phyloP scores from a whole-genome alignment of 2,888 invertebrate genomes.

The Melinaea menophilus region DNA sequence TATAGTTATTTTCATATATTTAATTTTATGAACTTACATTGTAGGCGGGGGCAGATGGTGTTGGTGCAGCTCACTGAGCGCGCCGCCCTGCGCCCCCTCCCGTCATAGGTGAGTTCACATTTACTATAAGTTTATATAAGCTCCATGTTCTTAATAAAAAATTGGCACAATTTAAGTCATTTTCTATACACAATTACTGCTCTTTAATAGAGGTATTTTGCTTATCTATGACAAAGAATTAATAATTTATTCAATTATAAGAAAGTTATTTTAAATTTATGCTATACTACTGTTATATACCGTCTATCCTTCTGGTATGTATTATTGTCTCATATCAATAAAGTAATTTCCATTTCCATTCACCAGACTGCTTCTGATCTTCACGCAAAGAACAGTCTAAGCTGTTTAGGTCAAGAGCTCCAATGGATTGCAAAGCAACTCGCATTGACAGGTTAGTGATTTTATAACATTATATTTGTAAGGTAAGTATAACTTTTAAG shows the following conservation, averaged over 20 bases:
- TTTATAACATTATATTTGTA: background rate
- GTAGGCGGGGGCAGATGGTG: constrained; percentile 74
- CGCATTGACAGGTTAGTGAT: constrained; percentile 46
- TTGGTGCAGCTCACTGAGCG: constrained; percentile 67
- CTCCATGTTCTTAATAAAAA: too few species aligned
- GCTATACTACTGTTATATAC: too few species aligned
- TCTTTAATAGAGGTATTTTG: too few species aligned
- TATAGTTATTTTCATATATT: background rate
- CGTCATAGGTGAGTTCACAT: constrained; percentile 46
- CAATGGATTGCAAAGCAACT: constrained; percentile 51
- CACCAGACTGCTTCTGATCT: background rate
- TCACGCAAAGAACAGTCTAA: background rate
- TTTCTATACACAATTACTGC: too few species aligned
- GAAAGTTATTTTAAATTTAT: too few species aligned
- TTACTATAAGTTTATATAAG: too few species aligned
- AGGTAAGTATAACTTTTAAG: background rate
- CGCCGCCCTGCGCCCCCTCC: constrained; percentile 73
- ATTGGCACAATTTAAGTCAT: too few species aligned
- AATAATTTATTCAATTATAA: too few species aligned
- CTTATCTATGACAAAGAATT: too few species aligned
- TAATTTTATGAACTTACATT: constrained; percentile 18
- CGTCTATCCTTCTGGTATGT: background rate
- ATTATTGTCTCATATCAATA: background rate
- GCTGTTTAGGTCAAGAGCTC: constrained; percentile 30
- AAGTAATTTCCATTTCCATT: background rate